A percentile compares a stretch with the other conserved stretches of the same genome.
Conservation (phyloP, 2,888 invertebrate species). For the Pemphredon lugubris region DNA sequence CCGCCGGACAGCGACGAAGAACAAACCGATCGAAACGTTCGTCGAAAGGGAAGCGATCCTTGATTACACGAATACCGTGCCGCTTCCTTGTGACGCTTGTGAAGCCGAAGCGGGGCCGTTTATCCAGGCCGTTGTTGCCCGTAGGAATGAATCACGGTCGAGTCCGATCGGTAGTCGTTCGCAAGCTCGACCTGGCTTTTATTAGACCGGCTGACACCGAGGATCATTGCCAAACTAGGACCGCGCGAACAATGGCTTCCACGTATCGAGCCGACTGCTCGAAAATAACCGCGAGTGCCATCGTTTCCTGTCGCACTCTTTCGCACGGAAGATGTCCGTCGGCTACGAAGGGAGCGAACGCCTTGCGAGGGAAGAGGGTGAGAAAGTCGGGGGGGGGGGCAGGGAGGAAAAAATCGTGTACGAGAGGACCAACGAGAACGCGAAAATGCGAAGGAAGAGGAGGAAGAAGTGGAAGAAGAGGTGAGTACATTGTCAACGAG, state of each 20-base stretch:
- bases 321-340: slow-evolving; percentile 27
- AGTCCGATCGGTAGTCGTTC: slow-evolving; percentile 60
- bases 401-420: background rate
- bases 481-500: slow-evolving; percentile 42
- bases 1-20: too few relatives aligned
- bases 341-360: slow-evolving; percentile 32
- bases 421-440: too few relatives aligned
- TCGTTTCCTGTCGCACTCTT: slow-evolving; percentile 59
- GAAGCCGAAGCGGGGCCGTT: slow-evolving; percentile 35
- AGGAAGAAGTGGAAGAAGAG: too few relatives aligned
- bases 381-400: background rate
- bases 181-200: slow-evolving; percentile 68
- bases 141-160: slow-evolving; percentile 55
- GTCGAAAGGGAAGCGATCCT: slow-evolving; percentile 23
- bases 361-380: slow-evolving; percentile 1
- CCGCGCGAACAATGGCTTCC: slow-evolving; percentile 74
- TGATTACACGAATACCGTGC: slow-evolving; percentile 5
- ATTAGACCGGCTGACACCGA: slow-evolving; percentile 71
- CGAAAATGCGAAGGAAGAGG: background rate
- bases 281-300: slow-evolving; percentile 65
- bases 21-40: slow-evolving; percentile 28
- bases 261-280: slow-evolving; percentile 60
- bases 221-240: slow-evolving; percentile 76
- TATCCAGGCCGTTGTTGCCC: slow-evolving; percentile 41
- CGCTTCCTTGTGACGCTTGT: slow-evolving; percentile 13